Base-by-base conservation (phyloP, 2,113 vertebrate species). In the Perccottus glenii region DNA sequence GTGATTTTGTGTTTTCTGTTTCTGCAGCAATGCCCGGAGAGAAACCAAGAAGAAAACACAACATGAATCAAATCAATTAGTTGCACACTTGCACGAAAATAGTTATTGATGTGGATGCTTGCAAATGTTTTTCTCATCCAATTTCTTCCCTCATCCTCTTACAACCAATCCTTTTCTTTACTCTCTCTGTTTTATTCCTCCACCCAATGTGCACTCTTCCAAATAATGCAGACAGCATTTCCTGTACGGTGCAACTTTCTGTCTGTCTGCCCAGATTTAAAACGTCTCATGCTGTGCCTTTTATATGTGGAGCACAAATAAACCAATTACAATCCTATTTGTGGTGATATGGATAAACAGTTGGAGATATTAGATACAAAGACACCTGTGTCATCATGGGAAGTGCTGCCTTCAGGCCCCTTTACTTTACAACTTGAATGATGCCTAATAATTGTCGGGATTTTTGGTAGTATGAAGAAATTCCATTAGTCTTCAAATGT, bases 401-500 rank as follows among this genome's bases (percentile, higher is more conserved):
- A 86, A 80, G 48, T 35, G 38, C 75, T 61, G 74, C 27, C 64
- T 73, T 43, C 46, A 36, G 7, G 3, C 9, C 47, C 49, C 66
- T 75, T 83, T 70, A 27, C 19, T 81, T 82, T 85, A 82, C 2
- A 47, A 77, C 76, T 81, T 36, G 35, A 64, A 55, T 44, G 19
- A 27, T 27, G 19, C 19, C 60, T 81, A 43, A 80, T 82, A 71
- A 77, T 69, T 36, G 50, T 60, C 78, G 81, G 78, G 64, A 45
- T 71, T 65, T 72, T 67, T 67, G 71, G 1, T 27, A 3, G 19
- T 27, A 27, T 27, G 60, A 85, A 83, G 62, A 72, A 58, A 4
- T 87, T 88, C 73, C 84, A 85, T 81, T 83, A 73, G 75, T 87
- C 87, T 81, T 79, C 64, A 67, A 66, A 80, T 86, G 84, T 88